These are phyloP conservation scores for Tortrix viridana DNA, from an alignment of 2,888 invertebrate genomes.

Conservation along the genomic window DNA sequence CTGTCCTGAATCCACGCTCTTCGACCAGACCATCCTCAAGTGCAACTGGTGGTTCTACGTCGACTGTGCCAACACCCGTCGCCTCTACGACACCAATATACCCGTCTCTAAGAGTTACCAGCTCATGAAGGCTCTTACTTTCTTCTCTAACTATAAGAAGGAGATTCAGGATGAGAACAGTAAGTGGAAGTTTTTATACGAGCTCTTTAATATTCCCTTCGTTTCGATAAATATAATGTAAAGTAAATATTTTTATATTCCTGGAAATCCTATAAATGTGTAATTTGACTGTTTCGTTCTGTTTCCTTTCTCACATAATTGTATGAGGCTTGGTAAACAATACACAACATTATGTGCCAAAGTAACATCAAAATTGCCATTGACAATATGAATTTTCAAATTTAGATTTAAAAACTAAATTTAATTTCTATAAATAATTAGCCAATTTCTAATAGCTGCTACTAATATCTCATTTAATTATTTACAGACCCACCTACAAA, in stretches of 20 bases:
- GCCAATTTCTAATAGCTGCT: neutral
- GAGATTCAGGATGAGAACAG: conserved; percentile 74
- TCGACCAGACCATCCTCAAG: conserved; percentile 95
- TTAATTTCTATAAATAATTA: no score
- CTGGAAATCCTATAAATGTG: no score
- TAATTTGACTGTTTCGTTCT: no score
- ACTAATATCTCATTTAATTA: neutral
- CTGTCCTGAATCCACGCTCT: conserved; percentile 95
- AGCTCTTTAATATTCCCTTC: no score
- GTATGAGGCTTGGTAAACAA: no score
- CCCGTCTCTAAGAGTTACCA: conserved; percentile 96
- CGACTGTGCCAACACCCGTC: conserved; percentile 92
- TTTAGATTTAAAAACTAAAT: no score
- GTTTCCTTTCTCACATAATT: no score
- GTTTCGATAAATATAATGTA: no score
- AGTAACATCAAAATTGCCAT: no score
- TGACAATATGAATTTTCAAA: no score
- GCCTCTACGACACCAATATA: conserved; percentile 94
- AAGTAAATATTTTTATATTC: no score
- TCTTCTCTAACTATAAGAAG: conserved; percentile 93
- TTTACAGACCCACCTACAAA: conserved; percentile 62
- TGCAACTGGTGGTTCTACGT: conserved; percentile 98
- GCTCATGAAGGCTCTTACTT: conserved; percentile 94
- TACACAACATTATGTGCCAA: no score
- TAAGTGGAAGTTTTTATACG: conserved; percentile 15